A percentile compares a stretch with the other conserved stretches of the same genome.
These are phyloP conservation scores for Cenopis cana DNA, from an alignment of 2,888 invertebrate genomes.

Conservation along the genomic window DNA sequence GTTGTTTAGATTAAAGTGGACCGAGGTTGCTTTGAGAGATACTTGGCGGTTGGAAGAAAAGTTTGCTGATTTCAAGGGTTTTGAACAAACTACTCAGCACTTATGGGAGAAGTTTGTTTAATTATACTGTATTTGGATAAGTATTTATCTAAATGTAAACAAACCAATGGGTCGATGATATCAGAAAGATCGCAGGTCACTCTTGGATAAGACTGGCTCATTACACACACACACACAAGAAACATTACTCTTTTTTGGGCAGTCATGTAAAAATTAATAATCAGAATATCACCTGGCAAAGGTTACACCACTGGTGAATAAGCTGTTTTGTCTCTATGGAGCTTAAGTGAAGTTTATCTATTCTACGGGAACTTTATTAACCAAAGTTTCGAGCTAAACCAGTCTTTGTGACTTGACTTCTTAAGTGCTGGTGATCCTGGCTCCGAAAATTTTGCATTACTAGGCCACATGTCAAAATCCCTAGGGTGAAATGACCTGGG, in stretches of 20 bases:
- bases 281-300: not conserved
- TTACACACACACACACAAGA: no score
- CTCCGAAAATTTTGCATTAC: slow-evolving; percentile 11
- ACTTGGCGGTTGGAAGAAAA: slow-evolving; percentile 27
- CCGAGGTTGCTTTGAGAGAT: slow-evolving; percentile 30
- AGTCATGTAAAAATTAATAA: no score
- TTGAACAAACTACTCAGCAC: slow-evolving; percentile 9
- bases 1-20: slow-evolving; percentile 41
- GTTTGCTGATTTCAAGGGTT: slow-evolving; percentile 28
- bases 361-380: slow-evolving; percentile 10
- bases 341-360: slow-evolving; percentile 8
- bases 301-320: not conserved
- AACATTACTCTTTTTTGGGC: no score
- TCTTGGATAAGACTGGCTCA: no score
- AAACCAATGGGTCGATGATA: no score
- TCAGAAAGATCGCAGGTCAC: no score
- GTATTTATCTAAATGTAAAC: no score
- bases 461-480: no score
- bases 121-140: not conserved
- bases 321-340: slow-evolving; percentile 1
- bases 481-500: no score
- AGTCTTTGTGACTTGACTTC: slow-evolving; percentile 22
- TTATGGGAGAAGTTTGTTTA: not conserved
- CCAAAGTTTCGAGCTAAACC: not conserved
- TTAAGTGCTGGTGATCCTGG: slow-evolving; percentile 7